Conservation (phyloP, 2,888 invertebrate species). For the Philereme transversata region DNA sequence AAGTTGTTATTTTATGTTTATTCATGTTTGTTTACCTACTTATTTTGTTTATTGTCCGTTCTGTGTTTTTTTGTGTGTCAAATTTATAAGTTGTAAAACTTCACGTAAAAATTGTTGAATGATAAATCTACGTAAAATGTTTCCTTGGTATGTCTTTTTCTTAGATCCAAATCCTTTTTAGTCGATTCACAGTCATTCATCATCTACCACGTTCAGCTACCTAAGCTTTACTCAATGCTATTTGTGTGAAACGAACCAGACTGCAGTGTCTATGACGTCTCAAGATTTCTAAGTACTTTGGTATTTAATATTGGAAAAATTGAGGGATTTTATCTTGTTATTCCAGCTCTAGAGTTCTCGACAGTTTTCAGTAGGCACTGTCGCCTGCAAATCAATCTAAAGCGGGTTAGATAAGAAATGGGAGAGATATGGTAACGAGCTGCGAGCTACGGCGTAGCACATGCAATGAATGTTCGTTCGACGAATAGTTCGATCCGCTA, state of each 20-base stretch:
- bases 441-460: slow-evolving; percentile 13
- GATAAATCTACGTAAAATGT: no score
- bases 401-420: background rate
- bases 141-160: slow-evolving; percentile 11
- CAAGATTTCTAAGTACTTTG: slow-evolving; percentile 4
- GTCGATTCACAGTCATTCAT: slow-evolving; percentile 21
- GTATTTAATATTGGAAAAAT: slow-evolving; percentile 11
- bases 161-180: slow-evolving; percentile 17
- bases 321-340: slow-evolving; percentile 3
- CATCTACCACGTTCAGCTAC: slow-evolving; percentile 13
- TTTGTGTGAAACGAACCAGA: slow-evolving; percentile 20
- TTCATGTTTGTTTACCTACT: no score
- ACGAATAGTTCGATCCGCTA: background rate
- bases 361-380: slow-evolving; percentile 16
- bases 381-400: slow-evolving; percentile 7
- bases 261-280: slow-evolving; percentile 12
- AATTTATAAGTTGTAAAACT: no score
- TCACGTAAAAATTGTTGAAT: no score
- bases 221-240: slow-evolving; percentile 16
- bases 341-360: slow-evolving; percentile 7
- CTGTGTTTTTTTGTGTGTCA: no score
- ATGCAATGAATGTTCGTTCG: slow-evolving; percentile 7
- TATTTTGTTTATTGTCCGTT: no score
- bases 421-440: slow-evolving; percentile 1
- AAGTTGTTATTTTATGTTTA: no score